phyloP scores from a whole-genome alignment of 1,140 invertebrate species.

The Laupala kohalensis region DNA sequence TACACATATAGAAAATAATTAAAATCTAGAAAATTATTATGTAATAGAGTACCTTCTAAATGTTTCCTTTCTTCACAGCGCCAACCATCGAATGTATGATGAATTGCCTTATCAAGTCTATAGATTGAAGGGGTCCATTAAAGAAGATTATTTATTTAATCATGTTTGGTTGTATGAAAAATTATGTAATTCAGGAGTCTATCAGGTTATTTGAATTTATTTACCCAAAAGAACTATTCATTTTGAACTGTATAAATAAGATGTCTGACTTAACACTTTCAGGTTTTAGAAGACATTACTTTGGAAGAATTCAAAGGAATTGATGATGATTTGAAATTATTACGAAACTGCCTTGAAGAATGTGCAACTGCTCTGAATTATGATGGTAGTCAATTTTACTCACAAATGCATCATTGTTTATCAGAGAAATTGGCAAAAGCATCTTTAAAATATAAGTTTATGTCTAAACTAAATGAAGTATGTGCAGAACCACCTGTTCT shows the following conservation, averaged over 20 bases:
- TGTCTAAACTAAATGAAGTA: conserved; percentile 9
- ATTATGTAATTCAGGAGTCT: conserved; percentile 47
- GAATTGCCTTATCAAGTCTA: conserved; percentile 61
- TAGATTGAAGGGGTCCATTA: conserved; percentile 24
- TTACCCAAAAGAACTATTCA: neutral
- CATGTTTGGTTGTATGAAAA: conserved; percentile 61
- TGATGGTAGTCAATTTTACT: conserved; percentile 60
- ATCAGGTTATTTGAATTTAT: conserved; percentile 1
- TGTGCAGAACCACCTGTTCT: conserved; percentile 4
- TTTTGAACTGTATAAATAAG: neutral
- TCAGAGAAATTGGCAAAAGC: conserved; percentile 18
- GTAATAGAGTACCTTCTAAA: no score
- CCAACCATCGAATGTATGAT: conserved; percentile 66
- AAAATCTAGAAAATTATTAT: neutral
- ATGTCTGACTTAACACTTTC: conserved; percentile 23
- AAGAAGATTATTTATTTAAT: conserved; percentile 40
- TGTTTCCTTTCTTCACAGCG: conserved; percentile 39
- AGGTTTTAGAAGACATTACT: conserved; percentile 50
- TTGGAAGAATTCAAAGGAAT: conserved; percentile 24
- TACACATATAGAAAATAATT: no score
- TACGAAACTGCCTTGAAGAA: conserved; percentile 49
- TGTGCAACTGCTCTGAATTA: conserved; percentile 52
- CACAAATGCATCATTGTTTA: conserved; percentile 45
- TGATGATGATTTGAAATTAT: conserved; percentile 30
- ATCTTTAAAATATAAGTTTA: conserved; percentile 8